These are phyloP conservation scores for Drosophila hydei DNA, from an alignment of 1,140 invertebrate genomes.

Conservation along the genomic window DNA sequence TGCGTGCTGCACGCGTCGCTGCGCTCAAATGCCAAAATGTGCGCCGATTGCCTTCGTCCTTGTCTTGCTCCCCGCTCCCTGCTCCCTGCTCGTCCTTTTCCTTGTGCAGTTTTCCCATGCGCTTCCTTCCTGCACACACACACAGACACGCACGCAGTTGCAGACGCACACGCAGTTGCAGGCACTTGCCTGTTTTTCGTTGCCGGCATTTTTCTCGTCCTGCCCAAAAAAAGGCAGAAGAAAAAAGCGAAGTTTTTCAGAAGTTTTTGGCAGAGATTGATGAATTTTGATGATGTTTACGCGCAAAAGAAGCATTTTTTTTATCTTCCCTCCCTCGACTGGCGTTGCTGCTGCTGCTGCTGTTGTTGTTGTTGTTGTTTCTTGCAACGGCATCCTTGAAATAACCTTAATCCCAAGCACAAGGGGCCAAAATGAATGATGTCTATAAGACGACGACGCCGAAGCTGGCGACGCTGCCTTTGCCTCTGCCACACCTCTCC, in stretches of 20 bases:
- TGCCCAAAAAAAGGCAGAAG: neutral
- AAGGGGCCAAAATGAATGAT: slow-evolving; percentile 81
- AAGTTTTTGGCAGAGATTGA: slow-evolving; percentile 84
- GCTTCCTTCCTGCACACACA: slow-evolving; percentile 36
- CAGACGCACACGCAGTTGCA: slow-evolving; percentile 27
- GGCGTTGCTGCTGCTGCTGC: slow-evolving; percentile 23
- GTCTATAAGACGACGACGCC: slow-evolving; percentile 50
- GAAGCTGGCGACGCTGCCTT: slow-evolving; percentile 20
- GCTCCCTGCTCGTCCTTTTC: neutral
- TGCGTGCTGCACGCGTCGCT: slow-evolving; percentile 74
- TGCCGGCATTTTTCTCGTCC: slow-evolving; percentile 15
- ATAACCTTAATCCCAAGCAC: slow-evolving; percentile 82
- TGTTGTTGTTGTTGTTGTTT: slow-evolving; percentile 32
- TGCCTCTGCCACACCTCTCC: neutral
- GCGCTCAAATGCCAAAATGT: slow-evolving; percentile 73
- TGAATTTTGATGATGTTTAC: slow-evolving; percentile 83
- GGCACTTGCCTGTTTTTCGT: slow-evolving; percentile 35
- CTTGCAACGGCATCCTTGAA: slow-evolving; percentile 74
- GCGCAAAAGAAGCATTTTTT: slow-evolving; percentile 73
- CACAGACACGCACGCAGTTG: slow-evolving; percentile 24
- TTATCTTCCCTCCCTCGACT: slow-evolving; percentile 9
- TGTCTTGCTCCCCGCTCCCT: slow-evolving; percentile 7
- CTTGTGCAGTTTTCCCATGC: slow-evolving; percentile 40
- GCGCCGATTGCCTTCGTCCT: slow-evolving; percentile 32
- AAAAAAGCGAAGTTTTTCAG: slow-evolving; percentile 61